Percentiles rank a stretch among this genome's conserved stretches.
Evolutionary conservation across 2,113 vertebrate genomes (phyloP).

Genomic region (Apistogramma diplotaenia): DNA sequence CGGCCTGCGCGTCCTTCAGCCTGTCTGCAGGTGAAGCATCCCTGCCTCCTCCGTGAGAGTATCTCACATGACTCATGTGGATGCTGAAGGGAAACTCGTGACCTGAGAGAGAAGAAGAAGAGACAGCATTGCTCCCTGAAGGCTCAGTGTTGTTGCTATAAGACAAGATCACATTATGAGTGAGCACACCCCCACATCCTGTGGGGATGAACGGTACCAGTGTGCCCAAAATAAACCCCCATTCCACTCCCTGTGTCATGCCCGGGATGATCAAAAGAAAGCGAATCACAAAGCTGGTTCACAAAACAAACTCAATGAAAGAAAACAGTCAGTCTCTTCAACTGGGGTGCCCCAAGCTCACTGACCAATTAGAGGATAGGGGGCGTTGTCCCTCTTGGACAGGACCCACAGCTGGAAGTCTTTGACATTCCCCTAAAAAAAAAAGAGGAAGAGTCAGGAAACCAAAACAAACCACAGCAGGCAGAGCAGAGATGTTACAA

Average conservation of each 20-base stretch:
- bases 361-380: constrained; percentile 98
- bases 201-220: constrained; percentile 7
- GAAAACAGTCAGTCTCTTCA: not conserved
- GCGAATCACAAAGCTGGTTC: not conserved
- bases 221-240: not conserved
- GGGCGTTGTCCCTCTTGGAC: constrained; percentile 91
- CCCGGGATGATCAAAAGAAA: not conserved
- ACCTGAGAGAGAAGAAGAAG: constrained; percentile 73
- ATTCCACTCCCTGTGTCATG: not conserved
- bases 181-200: not conserved
- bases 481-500: not conserved
- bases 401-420: constrained; percentile 95
- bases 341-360: not conserved
- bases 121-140: not conserved
- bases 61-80: constrained; percentile 88
- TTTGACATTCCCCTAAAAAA: constrained; percentile 84
- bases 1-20: constrained; percentile 34
- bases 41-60: constrained; percentile 4
- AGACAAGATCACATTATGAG: not conserved
- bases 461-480: not conserved
- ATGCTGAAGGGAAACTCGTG: constrained; percentile 96
- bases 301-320: not conserved
- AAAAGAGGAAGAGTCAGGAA: not conserved
- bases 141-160: not conserved
- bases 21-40: constrained; percentile 15